Evolutionary conservation across 1,140 invertebrate species (phyloP).

Genomic region (Leptoteleia sp.): DNA sequence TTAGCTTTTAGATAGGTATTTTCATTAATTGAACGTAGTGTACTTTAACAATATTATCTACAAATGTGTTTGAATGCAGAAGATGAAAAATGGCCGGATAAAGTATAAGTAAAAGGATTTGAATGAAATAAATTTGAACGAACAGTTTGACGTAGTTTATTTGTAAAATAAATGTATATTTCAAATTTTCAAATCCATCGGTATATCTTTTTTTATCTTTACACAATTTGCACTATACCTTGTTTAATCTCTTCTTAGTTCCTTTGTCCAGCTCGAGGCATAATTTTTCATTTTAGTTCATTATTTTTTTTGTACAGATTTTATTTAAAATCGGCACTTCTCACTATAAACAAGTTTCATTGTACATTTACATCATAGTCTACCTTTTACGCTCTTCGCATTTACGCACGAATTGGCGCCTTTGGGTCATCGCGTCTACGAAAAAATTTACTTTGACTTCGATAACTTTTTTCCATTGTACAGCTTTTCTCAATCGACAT

Average conservation of each 20-base stretch:
- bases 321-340: slow-evolving; percentile 53
- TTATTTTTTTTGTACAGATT: slow-evolving; percentile 48
- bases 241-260: slow-evolving; percentile 44
- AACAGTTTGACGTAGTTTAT: slow-evolving; percentile 59
- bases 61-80: no score
- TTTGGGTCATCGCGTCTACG: slow-evolving; percentile 17
- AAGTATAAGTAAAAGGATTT: neutral
- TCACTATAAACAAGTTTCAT: slow-evolving; percentile 52
- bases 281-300: no score
- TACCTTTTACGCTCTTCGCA: slow-evolving; percentile 12
- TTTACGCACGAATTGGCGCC: slow-evolving; percentile 7
- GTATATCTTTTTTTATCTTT: slow-evolving; percentile 62
- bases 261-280: slow-evolving; percentile 51
- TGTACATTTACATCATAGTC: slow-evolving; percentile 50
- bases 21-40: no score
- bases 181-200: slow-evolving; percentile 71
- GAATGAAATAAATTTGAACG: slow-evolving; percentile 27
- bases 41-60: no score
- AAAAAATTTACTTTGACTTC: slow-evolving; percentile 30
- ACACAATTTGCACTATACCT: slow-evolving; percentile 58
- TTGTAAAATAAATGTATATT: slow-evolving; percentile 74
- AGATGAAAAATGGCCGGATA: neutral
- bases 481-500: neutral
- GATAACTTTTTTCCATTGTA: slow-evolving; percentile 2
- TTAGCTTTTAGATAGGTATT: no score